Percentiles rank a stretch among this genome's conserved stretches.
phyloP scores from a whole-genome alignment of 1,140 invertebrate species.

The Megathymus violae region DNA sequence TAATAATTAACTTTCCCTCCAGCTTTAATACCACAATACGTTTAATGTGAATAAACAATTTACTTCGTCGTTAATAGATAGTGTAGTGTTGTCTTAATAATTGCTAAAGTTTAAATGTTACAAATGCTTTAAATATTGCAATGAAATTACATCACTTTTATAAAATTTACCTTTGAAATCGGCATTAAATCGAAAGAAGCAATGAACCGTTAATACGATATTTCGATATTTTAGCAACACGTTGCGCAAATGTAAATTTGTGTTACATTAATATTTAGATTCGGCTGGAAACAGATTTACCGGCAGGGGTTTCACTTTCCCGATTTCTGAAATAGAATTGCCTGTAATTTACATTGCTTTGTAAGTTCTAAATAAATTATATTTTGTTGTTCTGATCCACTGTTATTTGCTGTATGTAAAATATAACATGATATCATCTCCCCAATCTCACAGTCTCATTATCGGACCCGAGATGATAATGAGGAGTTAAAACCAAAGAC shows the following conservation, averaged over 20 bases:
- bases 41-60: no score
- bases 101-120: no score
- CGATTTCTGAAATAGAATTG: slow-evolving; percentile 25
- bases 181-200: slow-evolving; percentile 8
- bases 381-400: slow-evolving; percentile 1
- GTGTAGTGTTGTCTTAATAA: no score
- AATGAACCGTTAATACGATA: slow-evolving; percentile 23
- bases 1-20: no score
- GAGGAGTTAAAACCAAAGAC: no score
- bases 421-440: no score
- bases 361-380: slow-evolving; percentile 5
- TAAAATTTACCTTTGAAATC: slow-evolving; percentile 11
- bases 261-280: slow-evolving; percentile 41
- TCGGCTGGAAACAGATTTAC: slow-evolving; percentile 23
- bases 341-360: slow-evolving; percentile 9
- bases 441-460: no score
- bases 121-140: background rate
- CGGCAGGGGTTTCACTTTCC: slow-evolving; percentile 28
- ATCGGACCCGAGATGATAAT: no score
- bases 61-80: no score
- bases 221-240: slow-evolving; percentile 28
- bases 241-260: slow-evolving; percentile 39
- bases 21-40: background rate
- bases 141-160: background rate
- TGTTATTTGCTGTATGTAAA: background rate